phyloP scores from a whole-genome alignment of 2,888 invertebrate genomes.

The Cerceris ruficornis region DNA sequence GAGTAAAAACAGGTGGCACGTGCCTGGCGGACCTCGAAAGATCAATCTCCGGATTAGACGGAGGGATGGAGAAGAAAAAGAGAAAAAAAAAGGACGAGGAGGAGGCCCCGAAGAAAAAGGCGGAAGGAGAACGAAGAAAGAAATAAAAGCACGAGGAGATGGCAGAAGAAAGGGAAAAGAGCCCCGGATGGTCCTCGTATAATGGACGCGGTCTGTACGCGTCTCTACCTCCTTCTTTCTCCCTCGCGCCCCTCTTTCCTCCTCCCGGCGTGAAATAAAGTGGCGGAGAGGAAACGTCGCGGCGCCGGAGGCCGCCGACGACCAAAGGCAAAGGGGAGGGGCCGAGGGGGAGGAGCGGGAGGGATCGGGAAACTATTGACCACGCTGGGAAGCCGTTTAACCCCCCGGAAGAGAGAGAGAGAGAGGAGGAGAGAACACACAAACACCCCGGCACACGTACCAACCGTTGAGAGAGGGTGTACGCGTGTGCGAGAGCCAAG shows the following conservation, averaged over 20 bases:
- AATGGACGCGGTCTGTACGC: constrained; percentile 15
- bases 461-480: constrained; percentile 18
- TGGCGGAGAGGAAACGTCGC: constrained; percentile 53
- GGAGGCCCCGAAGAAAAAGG: neutral
- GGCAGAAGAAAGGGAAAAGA: neutral
- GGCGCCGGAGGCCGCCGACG: constrained; percentile 52
- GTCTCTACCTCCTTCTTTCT: constrained; percentile 17
- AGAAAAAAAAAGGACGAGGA: neutral
- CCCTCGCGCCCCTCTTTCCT: constrained; percentile 25
- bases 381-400: constrained; percentile 74
- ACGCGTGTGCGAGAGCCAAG: constrained; percentile 49
- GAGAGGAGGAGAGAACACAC: constrained; percentile 25
- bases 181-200: constrained; percentile 14
- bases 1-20: constrained; percentile 35
- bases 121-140: neutral
- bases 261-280: constrained; percentile 65
- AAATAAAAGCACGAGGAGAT: neutral
- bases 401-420: constrained; percentile 61
- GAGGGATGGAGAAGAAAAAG: neutral
- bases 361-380: constrained; percentile 79
- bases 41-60: constrained; percentile 51
- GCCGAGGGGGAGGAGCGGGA: constrained; percentile 47
- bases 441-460: constrained; percentile 20
- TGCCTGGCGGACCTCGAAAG: constrained; percentile 21
- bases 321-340: constrained; percentile 45